phyloP scores from a whole-genome alignment of 2,888 invertebrate genomes.

The Zhuqinia jingwanae region DNA sequence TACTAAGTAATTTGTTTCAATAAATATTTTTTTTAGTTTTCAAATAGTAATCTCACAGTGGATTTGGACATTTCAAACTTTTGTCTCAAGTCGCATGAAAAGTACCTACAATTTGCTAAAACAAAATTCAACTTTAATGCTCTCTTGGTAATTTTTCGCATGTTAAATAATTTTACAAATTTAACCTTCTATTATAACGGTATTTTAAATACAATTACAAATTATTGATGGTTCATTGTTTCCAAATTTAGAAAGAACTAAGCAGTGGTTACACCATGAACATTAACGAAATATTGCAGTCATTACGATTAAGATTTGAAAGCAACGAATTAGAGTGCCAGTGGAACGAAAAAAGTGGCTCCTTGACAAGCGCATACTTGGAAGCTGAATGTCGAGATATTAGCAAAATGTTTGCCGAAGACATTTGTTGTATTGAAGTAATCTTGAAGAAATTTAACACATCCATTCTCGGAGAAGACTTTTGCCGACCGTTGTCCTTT shows the following conservation, averaged over 20 bases:
- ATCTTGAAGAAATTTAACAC: conserved; percentile 76
- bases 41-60: conserved; percentile 75
- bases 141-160: conserved; percentile 73
- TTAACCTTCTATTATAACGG: neutral
- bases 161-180: neutral
- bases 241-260: conserved; percentile 57
- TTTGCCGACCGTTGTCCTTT: conserved; percentile 76
- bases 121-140: conserved; percentile 77
- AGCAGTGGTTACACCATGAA: conserved; percentile 4
- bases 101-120: conserved; percentile 77
- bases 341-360: conserved; percentile 77
- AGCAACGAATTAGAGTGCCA: conserved; percentile 76
- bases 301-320: conserved; percentile 75
- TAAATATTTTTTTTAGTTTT: conserved; percentile 74
- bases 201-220: no score
- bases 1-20: no score
- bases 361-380: conserved; percentile 74
- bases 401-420: conserved; percentile 74
- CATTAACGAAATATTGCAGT: conserved; percentile 73
- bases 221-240: neutral
- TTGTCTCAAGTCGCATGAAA: conserved; percentile 77
- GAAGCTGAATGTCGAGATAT: conserved; percentile 77
- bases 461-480: conserved; percentile 74
- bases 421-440: conserved; percentile 76
- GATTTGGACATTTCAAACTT: conserved; percentile 78